Evolutionary conservation across 2,888 invertebrate genomes (phyloP), one percentile per base, ranked within the genome.

Genomic region (Agonopterix arenella): DNA sequence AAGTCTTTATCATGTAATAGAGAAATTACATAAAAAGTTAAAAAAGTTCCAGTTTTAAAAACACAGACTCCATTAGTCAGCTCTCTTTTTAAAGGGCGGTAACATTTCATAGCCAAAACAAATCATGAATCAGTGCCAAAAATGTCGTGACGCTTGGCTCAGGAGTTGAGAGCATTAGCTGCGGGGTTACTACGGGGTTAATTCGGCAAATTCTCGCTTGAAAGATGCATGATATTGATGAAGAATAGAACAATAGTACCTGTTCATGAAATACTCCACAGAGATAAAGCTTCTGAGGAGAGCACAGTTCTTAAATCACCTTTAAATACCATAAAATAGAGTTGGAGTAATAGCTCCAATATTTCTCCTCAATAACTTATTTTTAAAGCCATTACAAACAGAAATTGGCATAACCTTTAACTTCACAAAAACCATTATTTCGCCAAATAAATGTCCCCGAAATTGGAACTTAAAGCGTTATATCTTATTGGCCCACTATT

Each of bases 51-150:
- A 40, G 0, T n/a, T 9, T 40, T n/a, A 61, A 69, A 70, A 71
- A 70, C 68, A 70, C 60, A 57, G 41, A 55, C 68, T 76, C 81
- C 82, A 84, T 84, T 84, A 84, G 77, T 74, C 74, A 76, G 72
- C 66, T 62, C 53, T 63, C 67, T 66, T 69, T 70, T 66, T 64
- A 62, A 64, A 59, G 51, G 53, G 52, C 55, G 52, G 53, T 57
- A 54, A 50, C 51, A 49, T 53, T 71, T 75, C 79, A 79, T 73
- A 72, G 84, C 84, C 88, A 88, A 89, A 89, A 85, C 84, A 89
- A 88, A 88, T 85, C 75, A 76, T 82, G 84, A 83, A 77, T 80
- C 85, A 81, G 77, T 88, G 88, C 89, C 40, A 40, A 40, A 40
- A 40, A 40, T 40, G 10, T 9, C n/a, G 55, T 57, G 62, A 60